Percentiles rank a stretch among this genome's conserved stretches.
phyloP scores from a whole-genome alignment of 2,888 invertebrate species.

The Eilema depressum region DNA sequence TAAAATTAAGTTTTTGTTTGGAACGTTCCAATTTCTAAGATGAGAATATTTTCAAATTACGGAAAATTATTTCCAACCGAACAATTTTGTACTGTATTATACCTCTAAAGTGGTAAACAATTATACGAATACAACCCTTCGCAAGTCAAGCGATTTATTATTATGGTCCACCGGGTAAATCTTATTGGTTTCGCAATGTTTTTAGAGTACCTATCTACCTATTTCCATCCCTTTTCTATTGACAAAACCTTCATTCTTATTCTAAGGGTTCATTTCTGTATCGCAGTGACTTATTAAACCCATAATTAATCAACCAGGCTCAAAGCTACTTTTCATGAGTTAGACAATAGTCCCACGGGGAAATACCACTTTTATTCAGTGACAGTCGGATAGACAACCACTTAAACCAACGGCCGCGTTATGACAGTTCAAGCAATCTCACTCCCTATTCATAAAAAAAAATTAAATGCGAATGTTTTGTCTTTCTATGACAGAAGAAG shows the following conservation, averaged over 20 bases:
- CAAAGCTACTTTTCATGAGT: neutral
- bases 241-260: neutral
- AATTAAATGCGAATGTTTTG: neutral
- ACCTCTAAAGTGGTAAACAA: neutral
- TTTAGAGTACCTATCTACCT: too few species aligned
- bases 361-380: neutral
- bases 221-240: neutral
- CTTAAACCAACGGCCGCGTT: neutral
- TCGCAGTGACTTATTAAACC: neutral
- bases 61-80: neutral
- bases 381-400: neutral
- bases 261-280: neutral
- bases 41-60: neutral
- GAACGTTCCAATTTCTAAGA: neutral
- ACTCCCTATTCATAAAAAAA: slow-evolving; percentile 1
- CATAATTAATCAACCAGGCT: neutral
- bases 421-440: neutral
- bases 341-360: neutral
- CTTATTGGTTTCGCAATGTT: too few species aligned
- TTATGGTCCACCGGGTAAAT: too few species aligned
- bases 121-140: neutral
- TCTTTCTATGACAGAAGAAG: neutral
- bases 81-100: neutral
- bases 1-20: neutral
- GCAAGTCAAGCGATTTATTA: too few species aligned